A percentile compares a stretch with the other conserved stretches of the same genome.
These are phyloP conservation scores for Protonibea diacanthus DNA, from an alignment of 2,797 vertebrate species.

Conservation along the genomic window DNA sequence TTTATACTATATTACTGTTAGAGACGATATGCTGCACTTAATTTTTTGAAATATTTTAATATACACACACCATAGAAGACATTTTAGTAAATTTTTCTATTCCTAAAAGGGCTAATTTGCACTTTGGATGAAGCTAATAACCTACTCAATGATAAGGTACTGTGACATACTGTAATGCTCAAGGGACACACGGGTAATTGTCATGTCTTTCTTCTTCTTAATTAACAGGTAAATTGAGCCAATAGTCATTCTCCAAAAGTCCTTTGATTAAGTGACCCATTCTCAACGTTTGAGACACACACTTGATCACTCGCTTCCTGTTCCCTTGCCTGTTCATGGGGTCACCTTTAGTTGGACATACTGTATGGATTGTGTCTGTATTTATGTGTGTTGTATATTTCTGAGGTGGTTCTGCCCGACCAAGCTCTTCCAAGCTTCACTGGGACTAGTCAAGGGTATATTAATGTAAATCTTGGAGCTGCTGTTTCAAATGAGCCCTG, in stretches of 20 bases:
- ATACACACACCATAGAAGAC: background rate
- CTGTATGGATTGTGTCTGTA: conserved; percentile 13
- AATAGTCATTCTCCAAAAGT: background rate
- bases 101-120: background rate
- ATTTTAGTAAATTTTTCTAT: background rate
- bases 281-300: background rate
- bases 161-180: background rate
- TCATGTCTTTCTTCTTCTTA: background rate
- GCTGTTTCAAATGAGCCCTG: conserved; percentile 67
- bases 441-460: conserved; percentile 63
- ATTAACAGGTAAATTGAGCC: background rate
- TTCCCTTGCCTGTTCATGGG: conserved; percentile 10
- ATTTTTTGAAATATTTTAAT: background rate
- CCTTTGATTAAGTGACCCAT: background rate
- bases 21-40: background rate
- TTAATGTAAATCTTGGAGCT: conserved; percentile 73
- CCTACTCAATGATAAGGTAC: background rate
- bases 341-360: conserved; percentile 48
- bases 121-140: background rate
- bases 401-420: conserved; percentile 60
- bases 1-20: no score
- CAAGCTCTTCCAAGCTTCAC: conserved; percentile 48
- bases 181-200: background rate
- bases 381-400: conserved; percentile 40
- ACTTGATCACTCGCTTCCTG: background rate